phyloP scores from a whole-genome alignment of 2,888 invertebrate species.

The Notodonta ziczac region DNA sequence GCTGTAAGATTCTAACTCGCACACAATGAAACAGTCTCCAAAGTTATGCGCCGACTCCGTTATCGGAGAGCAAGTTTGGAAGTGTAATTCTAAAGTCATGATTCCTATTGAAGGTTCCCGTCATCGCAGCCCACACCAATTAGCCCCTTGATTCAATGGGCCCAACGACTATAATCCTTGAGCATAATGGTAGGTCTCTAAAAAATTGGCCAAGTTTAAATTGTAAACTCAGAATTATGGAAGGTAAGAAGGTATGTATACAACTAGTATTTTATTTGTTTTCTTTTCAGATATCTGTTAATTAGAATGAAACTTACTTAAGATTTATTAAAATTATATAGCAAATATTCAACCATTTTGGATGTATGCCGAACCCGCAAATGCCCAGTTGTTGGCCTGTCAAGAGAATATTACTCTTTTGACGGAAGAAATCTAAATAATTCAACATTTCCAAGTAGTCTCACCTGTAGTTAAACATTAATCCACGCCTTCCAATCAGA shows the following conservation, averaged over 20 bases:
- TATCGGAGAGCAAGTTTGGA: constrained; percentile 60
- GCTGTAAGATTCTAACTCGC: constrained; percentile 20
- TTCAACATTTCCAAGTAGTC: too few relatives aligned
- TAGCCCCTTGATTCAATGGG: constrained; percentile 42
- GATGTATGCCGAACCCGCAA: too few relatives aligned
- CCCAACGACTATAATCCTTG: constrained; percentile 5
- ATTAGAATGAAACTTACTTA: too few relatives aligned
- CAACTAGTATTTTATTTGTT: too few relatives aligned
- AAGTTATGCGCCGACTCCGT: constrained; percentile 51
- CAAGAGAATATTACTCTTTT: too few relatives aligned
- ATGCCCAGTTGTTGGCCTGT: too few relatives aligned
- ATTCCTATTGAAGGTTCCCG: constrained; percentile 44
- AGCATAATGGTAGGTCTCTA: constrained; percentile 39
- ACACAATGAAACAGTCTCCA: constrained; percentile 19
- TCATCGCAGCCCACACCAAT: constrained; percentile 52
- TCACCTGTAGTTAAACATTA: background rate
- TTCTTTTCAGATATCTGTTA: too few relatives aligned
- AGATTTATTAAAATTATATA: too few relatives aligned
- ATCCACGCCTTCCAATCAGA: background rate
- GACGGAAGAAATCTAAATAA: too few relatives aligned
- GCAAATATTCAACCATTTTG: too few relatives aligned
- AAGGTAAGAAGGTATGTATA: too few relatives aligned
- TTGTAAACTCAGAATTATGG: constrained; percentile 11
- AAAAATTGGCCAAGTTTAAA: constrained; percentile 58
- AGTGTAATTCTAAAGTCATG: constrained; percentile 61